Base-by-base conservation (phyloP, 1,140 invertebrate species). In the Drusus annulatus region DNA sequence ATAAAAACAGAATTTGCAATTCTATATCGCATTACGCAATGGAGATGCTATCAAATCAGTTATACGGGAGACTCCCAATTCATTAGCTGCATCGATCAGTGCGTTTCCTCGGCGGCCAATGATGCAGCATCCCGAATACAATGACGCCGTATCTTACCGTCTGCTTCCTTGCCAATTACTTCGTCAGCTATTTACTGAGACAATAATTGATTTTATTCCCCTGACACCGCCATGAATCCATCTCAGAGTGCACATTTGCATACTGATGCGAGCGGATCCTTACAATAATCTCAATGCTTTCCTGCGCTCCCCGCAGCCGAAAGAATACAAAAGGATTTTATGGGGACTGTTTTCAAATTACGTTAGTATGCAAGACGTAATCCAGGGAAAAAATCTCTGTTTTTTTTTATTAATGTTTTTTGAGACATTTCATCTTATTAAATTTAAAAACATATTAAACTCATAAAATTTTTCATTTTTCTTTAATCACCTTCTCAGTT, bases 131-230 rank as follows among this genome's bases (percentile, higher is more conserved):
- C 52, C 52, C 19, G 52, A 75, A 71, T 23, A 76, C 74, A 76
- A 69, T 75, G 68, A 17, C 17, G 52, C 50, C 52, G 52, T 78
- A 71, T 56, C 68, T 81, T 68, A 71, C 54, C 15, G 25, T 28
- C 28, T 23, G 15, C 58, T 74, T 69, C 23, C n/a, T 63, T 56
- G 80, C 71, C 80, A 81, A 81, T 81, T 81, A 81, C 76, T 74
- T 75, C 73, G 65, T 69, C 63, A 68, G 23, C 13, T 54, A 73
- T 54, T 73, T 73, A 73, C 69, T 5, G 23, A 65, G 79, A 80
- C 79, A 58, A 80, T 80, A 80, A 80, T 80, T 80, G 79, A 80
- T 80, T 80, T 80, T 76, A 80, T 80, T 80, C 79, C 31, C 52
- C 31, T 58, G 45, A 74, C 69, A 28, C 71, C 23, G 79, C 60